These are phyloP conservation scores for Telenomus remus DNA, from an alignment of 1,140 invertebrate species.

Conservation along the genomic window DNA sequence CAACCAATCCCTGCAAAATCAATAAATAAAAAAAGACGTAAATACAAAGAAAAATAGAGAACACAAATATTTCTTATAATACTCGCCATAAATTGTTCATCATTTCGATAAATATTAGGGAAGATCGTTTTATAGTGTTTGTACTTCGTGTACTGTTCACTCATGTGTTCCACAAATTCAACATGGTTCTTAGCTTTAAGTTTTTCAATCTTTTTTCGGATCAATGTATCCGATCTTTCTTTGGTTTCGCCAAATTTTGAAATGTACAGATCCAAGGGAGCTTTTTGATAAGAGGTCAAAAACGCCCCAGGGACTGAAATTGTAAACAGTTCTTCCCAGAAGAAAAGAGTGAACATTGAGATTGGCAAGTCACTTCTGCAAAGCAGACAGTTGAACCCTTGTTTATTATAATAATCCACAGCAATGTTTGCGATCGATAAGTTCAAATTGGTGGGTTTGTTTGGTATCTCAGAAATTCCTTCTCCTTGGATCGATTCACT, in stretches of 20 bases:
- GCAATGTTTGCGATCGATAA: constrained; percentile 65
- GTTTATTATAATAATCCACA: constrained; percentile 56
- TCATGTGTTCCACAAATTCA: constrained; percentile 68
- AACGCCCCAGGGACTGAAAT: constrained; percentile 80
- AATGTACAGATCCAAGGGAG: constrained; percentile 82
- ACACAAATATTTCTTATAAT: no score
- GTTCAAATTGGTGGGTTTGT: constrained; percentile 44
- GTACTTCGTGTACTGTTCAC: constrained; percentile 68
- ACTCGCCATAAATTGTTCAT: constrained; percentile 76
- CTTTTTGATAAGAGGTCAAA: constrained; percentile 79
- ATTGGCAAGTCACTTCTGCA: constrained; percentile 82
- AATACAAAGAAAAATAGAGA: no score
- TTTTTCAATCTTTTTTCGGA: constrained; percentile 76
- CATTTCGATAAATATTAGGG: constrained; percentile 73
- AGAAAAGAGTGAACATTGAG: constrained; percentile 81
- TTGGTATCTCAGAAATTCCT: constrained; percentile 60
- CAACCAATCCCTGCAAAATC: constrained; percentile 72
- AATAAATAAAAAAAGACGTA: background rate
- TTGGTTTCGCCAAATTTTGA: constrained; percentile 79
- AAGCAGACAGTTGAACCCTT: constrained; percentile 77
- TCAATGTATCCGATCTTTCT: constrained; percentile 76
- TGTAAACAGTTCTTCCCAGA: constrained; percentile 86
- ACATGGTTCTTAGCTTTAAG: constrained; percentile 58
- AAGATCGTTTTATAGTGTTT: constrained; percentile 73
- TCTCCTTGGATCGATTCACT: constrained; percentile 49